phyloP scores from a whole-genome alignment of 1,140 invertebrate genomes.

The Scaptomyza graminum region DNA sequence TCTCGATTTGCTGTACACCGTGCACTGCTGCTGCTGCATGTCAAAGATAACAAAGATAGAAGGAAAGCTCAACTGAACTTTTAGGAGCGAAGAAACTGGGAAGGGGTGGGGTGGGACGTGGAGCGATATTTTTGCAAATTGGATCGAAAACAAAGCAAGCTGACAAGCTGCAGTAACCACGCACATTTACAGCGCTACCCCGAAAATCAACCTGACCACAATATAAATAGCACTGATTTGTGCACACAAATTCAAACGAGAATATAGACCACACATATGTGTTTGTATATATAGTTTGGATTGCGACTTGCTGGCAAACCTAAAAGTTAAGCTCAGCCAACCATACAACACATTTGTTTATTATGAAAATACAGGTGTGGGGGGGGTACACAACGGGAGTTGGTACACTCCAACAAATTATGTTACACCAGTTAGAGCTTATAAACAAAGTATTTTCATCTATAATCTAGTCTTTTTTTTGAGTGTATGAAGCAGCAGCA shows the following conservation, averaged over 20 bases:
- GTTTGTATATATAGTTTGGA: too few relatives aligned
- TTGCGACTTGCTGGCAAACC: conserved; percentile 69
- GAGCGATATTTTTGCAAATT: conserved; percentile 62
- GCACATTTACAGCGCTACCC: background rate
- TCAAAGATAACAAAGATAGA: conserved; percentile 45
- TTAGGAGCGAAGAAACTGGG: background rate
- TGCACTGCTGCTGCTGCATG: conserved; percentile 35
- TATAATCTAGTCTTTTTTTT: background rate
- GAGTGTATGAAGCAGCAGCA: conserved; percentile 14
- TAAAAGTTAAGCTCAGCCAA: conserved; percentile 79
- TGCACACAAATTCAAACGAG: conserved; percentile 23
- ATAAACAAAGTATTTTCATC: too few relatives aligned
- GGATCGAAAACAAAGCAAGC: conserved; percentile 44
- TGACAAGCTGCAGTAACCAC: conserved; percentile 51
- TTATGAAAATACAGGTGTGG: conserved; percentile 73
- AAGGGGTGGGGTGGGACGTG: background rate
- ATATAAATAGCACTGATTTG: conserved; percentile 82
- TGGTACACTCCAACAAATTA: background rate
- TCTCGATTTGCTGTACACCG: conserved; percentile 30
- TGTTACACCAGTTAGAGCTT: too few relatives aligned
- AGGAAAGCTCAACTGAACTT: conserved; percentile 46
- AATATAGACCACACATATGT: too few relatives aligned
- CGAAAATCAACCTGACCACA: conserved; percentile 40
- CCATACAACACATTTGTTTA: conserved; percentile 78
- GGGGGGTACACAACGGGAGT: conserved; percentile 16